Percentiles rank a stretch among this genome's conserved stretches.
Evolutionary conservation across 2,113 vertebrate species (phyloP).

Genomic region (Amazona vittata): DNA sequence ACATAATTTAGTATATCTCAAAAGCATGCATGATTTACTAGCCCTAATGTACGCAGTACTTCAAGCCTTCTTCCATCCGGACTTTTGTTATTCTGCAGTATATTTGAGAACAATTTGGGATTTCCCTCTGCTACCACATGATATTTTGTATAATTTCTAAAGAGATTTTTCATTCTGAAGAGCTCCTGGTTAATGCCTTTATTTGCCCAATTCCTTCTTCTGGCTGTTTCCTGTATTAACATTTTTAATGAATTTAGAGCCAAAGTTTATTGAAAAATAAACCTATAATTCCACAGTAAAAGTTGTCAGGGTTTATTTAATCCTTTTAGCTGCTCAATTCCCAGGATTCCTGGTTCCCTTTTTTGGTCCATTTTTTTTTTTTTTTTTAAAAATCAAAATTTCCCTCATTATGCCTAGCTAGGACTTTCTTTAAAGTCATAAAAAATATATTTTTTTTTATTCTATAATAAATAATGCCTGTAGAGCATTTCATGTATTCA

Average conservation of each 20-base stretch:
- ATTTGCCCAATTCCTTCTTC: slow-evolving; percentile 40
- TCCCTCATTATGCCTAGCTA: neutral
- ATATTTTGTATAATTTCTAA: slow-evolving; percentile 29
- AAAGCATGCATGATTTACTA: slow-evolving; percentile 53
- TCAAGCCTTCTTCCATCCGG: slow-evolving; percentile 53
- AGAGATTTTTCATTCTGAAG: slow-evolving; percentile 51
- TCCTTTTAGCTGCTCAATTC: slow-evolving; percentile 31
- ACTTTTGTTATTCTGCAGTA: slow-evolving; percentile 27
- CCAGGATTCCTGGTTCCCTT: slow-evolving; percentile 16
- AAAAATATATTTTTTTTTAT: neutral
- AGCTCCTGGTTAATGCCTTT: slow-evolving; percentile 53
- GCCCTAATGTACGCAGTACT: slow-evolving; percentile 32
- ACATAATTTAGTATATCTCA: slow-evolving; percentile 35
- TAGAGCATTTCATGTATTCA: neutral
- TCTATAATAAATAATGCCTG: neutral
- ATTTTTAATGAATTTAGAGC: slow-evolving; percentile 60
- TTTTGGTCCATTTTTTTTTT: slow-evolving; percentile 22
- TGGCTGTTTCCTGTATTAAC: slow-evolving; percentile 41
- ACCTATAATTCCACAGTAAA: slow-evolving; percentile 7
- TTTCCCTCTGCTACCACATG: neutral
- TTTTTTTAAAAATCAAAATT: slow-evolving; percentile 21
- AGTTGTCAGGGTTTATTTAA: slow-evolving; percentile 29
- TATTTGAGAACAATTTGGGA: slow-evolving; percentile 37
- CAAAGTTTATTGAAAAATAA: slow-evolving; percentile 51
- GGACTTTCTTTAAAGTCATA: slow-evolving; percentile 31